Evolutionary conservation across 2,113 vertebrate species (phyloP), one percentile per base, ranked within the genome.

Genomic region (Fukomys damarensis): DNA sequence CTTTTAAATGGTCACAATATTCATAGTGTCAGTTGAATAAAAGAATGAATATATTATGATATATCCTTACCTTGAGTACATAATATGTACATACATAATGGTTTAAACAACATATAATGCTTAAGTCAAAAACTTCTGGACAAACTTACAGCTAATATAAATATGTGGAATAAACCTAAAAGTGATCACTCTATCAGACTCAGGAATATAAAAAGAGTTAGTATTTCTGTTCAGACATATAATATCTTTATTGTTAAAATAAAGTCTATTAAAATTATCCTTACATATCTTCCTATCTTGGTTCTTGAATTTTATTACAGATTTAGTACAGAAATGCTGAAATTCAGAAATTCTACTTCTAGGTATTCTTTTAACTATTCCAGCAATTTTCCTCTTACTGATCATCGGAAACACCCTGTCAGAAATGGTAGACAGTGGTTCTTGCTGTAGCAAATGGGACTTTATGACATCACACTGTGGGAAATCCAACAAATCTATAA

Each of bases 381-480:
- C 81, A 61, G 82, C 83, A 94, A 96, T 49, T 49, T n/a, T 97
- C 97, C 94, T 98, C 96, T 98, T 97, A 94, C 96, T 97, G 96
- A 97, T 97, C 95, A 87, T 96, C 93, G 96, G 97, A 88, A 0
- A 95, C 77, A 96, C 70, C 66, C 89, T 97, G 96, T 92, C 98
- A 98, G 96, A 97, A 97, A 95, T 98, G 98, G 98, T 80, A 98
- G 97, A 98, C 97, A 98, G 97, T 96, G 93, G 98, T 98, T 98
- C 80, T 93, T 96, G 85, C 94, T 96, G 81, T 72, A 97, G 97
- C 92, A 98, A 98, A 98, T 95, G 96, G 95, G 96, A 97, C 97
- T 97, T 92, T 96, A 94, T 98, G 98, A 98, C 97, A 98, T 98
- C 98, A 98, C 93, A 97, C 70, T 98, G 94, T 92, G 95, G 97